Evolutionary conservation across 2,888 invertebrate genomes (phyloP).

Genomic region (Cheilosia scutellata): DNA sequence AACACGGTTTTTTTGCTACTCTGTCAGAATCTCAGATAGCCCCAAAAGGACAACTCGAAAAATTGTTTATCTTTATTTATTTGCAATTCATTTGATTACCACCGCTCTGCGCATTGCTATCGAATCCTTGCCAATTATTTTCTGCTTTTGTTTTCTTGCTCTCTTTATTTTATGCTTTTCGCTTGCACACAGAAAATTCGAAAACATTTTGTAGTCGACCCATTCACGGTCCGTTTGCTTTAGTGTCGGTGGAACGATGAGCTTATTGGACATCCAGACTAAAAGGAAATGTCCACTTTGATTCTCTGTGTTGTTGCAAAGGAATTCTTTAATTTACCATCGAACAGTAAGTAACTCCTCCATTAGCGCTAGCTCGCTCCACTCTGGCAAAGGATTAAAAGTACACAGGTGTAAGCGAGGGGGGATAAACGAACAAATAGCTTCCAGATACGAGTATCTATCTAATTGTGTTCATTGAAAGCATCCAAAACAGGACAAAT

Average conservation of each 20-base stretch:
- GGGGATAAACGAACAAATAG: slow-evolving; percentile 45
- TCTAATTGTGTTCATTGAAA: slow-evolving; percentile 63
- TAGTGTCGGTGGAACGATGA: background rate
- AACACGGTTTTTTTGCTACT: too few relatives aligned
- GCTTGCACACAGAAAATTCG: slow-evolving; percentile 33
- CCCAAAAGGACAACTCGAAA: background rate
- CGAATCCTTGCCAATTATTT: slow-evolving; percentile 30
- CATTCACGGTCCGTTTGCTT: slow-evolving; percentile 1
- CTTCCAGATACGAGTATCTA: slow-evolving; percentile 47
- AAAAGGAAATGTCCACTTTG: slow-evolving; percentile 52
- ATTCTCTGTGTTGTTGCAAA: slow-evolving; percentile 47
- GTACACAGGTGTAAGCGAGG: slow-evolving; percentile 22
- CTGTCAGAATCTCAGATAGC: background rate
- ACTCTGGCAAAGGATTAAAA: slow-evolving; percentile 29
- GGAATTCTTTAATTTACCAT: slow-evolving; percentile 57
- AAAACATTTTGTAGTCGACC: background rate
- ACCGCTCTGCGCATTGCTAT: background rate
- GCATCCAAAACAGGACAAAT: slow-evolving; percentile 48
- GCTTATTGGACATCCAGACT: slow-evolving; percentile 3
- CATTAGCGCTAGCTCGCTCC: slow-evolving; percentile 1
- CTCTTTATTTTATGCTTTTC: slow-evolving; percentile 5
- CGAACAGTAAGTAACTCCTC: slow-evolving; percentile 45
- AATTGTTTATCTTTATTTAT: slow-evolving; percentile 42
- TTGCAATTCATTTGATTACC: slow-evolving; percentile 47
- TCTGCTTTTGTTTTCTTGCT: background rate